These are phyloP conservation scores for Oeneis ivallda DNA, from an alignment of 2,888 invertebrate species.

Conservation along the genomic window DNA sequence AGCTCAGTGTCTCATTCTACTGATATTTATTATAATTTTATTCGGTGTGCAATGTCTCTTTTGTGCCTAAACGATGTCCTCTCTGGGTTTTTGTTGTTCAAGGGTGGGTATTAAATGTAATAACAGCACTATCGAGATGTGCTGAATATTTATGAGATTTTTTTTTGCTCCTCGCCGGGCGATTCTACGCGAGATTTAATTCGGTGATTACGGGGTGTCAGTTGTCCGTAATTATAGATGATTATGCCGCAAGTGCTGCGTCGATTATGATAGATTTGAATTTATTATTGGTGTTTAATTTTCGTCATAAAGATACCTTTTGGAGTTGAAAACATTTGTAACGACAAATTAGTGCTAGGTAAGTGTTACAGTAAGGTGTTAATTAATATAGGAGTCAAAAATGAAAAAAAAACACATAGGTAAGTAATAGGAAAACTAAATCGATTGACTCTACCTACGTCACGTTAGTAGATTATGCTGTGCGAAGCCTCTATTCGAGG, in stretches of 20 bases:
- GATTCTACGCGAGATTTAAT: slow-evolving; percentile 58
- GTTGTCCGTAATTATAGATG: slow-evolving; percentile 67
- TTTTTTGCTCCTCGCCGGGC: slow-evolving; percentile 45
- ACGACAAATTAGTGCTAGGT: too few species aligned
- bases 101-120: slow-evolving; percentile 65
- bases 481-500: too few species aligned
- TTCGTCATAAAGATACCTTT: too few species aligned
- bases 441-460: too few species aligned
- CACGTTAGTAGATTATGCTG: too few species aligned
- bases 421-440: too few species aligned
- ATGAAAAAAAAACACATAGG: too few species aligned
- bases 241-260: slow-evolving; percentile 39
- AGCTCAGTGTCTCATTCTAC: slow-evolving; percentile 49
- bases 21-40: slow-evolving; percentile 80
- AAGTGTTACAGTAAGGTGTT: too few species aligned
- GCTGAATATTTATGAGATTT: slow-evolving; percentile 69
- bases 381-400: too few species aligned
- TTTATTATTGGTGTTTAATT: slow-evolving; percentile 1
- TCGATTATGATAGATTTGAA: slow-evolving; percentile 13
- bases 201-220: slow-evolving; percentile 67
- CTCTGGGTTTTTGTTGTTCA: slow-evolving; percentile 63
- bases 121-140: slow-evolving; percentile 54
- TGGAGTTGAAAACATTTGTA: too few species aligned
- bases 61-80: slow-evolving; percentile 76
- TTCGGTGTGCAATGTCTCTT: slow-evolving; percentile 63